phyloP scores from a whole-genome alignment of 2,797 vertebrate genomes.

The Spinus pinus region DNA sequence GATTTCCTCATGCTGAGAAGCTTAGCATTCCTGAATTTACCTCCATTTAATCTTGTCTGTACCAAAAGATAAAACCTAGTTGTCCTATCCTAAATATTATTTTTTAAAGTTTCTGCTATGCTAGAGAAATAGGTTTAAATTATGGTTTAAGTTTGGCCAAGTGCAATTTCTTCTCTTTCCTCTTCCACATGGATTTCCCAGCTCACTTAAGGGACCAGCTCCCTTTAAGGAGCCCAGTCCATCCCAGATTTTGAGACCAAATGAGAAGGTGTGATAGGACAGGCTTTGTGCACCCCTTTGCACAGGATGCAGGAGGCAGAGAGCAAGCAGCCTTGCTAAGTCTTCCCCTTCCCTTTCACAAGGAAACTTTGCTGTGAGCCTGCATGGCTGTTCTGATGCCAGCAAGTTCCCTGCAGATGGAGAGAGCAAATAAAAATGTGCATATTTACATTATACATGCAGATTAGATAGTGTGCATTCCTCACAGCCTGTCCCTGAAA shows the following conservation, averaged over 20 bases:
- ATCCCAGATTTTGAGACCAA: not conserved
- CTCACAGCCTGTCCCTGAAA: constrained; percentile 69
- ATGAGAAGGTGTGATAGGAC: not conserved
- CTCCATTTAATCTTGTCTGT: not conserved
- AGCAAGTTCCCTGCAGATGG: constrained; percentile 52
- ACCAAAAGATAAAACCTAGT: not conserved
- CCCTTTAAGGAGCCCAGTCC: not conserved
- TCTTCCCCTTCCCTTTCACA: not conserved
- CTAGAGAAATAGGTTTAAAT: not conserved
- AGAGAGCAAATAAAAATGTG: constrained; percentile 57
- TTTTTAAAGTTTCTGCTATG: not conserved
- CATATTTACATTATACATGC: constrained; percentile 65
- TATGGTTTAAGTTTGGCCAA: not conserved
- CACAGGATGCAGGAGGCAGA: not conserved
- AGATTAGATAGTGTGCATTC: constrained; percentile 70
- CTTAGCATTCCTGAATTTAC: constrained; percentile 9
- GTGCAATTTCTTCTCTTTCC: not conserved
- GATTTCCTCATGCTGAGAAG: constrained; percentile 13
- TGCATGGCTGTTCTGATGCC: constrained; percentile 60
- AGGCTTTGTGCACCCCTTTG: not conserved
- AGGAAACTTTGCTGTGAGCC: constrained; percentile 33
- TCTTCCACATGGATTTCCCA: not conserved
- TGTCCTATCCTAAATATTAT: not conserved
- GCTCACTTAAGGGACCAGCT: not conserved
- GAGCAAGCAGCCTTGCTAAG: not conserved